Base-by-base conservation (phyloP, 2,113 vertebrate species). In the Mustela nigripes region DNA sequence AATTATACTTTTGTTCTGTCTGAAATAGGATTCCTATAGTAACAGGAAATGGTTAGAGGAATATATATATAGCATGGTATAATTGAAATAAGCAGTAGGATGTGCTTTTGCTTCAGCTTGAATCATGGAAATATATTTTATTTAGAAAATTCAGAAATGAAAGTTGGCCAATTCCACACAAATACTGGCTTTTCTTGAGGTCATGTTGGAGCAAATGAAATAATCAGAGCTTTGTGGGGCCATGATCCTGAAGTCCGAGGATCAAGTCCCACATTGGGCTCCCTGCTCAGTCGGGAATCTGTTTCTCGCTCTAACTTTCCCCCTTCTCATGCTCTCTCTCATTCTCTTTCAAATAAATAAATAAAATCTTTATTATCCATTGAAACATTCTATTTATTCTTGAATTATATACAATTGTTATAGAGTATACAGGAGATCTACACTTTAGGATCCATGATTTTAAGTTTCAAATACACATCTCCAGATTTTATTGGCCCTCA, bases 361-460 rank as follows among this genome's bases (percentile, higher is more conserved):
- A 67, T 67, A 65, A 67, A 67, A 65, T 56, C 16, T 56, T 53
- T 91, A 26, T 92, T 93, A 80, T 56, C 91, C 36, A 81, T 73
- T 76, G 81, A 76, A 89, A 60, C 21, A 26, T 91, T 78, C 42
- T 87, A 2, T 81, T 85, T 92, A 65, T 93, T 73, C 42, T 92
- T 96, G 56, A 84, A 60, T 74, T 82, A 19, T 60, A 78, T 93
- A 11, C 67, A 89, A 74, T 80, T 79, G 76, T 85, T 81, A 39
- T 50, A 89, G 60, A 19, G 4, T 88, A 81, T 94, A 28, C 24
- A 88, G 73, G 33, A 53, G 31, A 90, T 69, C 28, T 92, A 36
- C 22, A 56, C 96, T 88, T 92, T 91, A 91, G 39, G 36, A 65
- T 92, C 8, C 4, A 12, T 81, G 28, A n/a, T 96, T 95, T 93